Base-by-base conservation (phyloP, 2,888 invertebrate species). In the Lepeophtheirus nordmannii region DNA sequence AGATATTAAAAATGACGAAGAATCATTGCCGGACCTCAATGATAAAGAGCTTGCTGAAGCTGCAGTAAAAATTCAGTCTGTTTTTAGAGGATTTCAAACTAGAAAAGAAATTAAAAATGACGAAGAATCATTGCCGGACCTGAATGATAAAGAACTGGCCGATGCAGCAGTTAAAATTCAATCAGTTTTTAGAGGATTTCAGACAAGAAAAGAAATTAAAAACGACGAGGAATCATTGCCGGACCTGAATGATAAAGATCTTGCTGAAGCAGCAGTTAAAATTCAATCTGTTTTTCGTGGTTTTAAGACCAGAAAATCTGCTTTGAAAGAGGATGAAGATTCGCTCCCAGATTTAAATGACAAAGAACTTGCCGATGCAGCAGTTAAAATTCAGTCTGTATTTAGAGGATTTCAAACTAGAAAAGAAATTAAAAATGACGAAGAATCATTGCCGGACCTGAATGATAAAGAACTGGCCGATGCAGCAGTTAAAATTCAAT, bases 111-210 rank as follows among this genome's bases (percentile, higher is more conserved):
- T 30, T 10, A 30, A 62, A 41, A 17, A 10, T 1, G 58, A 58
- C 8, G 58, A 59, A n/a, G 58, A 58, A 17, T 23, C 23, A 1
- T 23, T 65, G 57, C 65, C 65, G 1, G 58, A 65, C 22, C 39
- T 65, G 11, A 39, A 38, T 30, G 57, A 58, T 11, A 17, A 17
- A 8, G 65, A 58, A 58, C 2, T 65, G 1, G 38, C n/a, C 9
- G 65, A 65, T 10, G 65, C 65, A 5, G 65, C 65, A 11, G 20
- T 58, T 10, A 65, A 65, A 22, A 65, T 65, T 17, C 65, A 65
- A 38, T 22, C 65, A 10, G 65, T 57, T 10, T 65, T 37, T 39
- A 22, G 58, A 37, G 65, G 65, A 1, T 65, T 65, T 10, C 22
- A 65, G 58, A 53, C 58, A 10, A 65, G 65, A 65, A 65, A 58